Percentiles rank a stretch among this genome's conserved stretches.
phyloP scores from a whole-genome alignment of 2,888 invertebrate species.

The Spodoptera picta region DNA sequence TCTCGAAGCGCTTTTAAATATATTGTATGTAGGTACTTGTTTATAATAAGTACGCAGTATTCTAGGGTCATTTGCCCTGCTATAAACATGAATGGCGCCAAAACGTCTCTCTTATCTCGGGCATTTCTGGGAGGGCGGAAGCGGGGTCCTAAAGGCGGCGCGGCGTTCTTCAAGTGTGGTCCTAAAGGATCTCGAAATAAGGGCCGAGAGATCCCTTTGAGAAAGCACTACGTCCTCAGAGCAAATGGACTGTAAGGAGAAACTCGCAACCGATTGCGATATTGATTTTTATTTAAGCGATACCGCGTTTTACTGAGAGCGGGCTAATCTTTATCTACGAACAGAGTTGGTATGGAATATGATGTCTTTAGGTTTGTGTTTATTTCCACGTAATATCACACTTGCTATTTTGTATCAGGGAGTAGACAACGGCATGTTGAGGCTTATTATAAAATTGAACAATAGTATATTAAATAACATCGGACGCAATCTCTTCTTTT shows the following conservation, averaged over 20 bases:
- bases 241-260: slow-evolving; percentile 87
- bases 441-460: too few relatives aligned
- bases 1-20: slow-evolving; percentile 64
- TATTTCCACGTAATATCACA: slow-evolving; percentile 1
- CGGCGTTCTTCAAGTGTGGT: slow-evolving; percentile 84
- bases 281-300: slow-evolving; percentile 86
- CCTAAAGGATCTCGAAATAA: slow-evolving; percentile 87
- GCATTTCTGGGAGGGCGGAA: slow-evolving; percentile 86
- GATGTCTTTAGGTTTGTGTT: slow-evolving; percentile 7
- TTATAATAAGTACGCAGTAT: slow-evolving; percentile 87
- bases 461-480: too few relatives aligned
- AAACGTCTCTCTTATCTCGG: slow-evolving; percentile 89
- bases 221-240: slow-evolving; percentile 83
- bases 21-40: slow-evolving; percentile 78
- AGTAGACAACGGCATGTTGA: too few relatives aligned
- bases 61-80: slow-evolving; percentile 86
- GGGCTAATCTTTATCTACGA: slow-evolving; percentile 69
- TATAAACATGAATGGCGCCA: slow-evolving; percentile 88
- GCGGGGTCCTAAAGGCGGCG: slow-evolving; percentile 80
- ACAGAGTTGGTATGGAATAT: slow-evolving; percentile 42
- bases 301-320: slow-evolving; percentile 61
- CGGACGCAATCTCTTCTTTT: too few relatives aligned
- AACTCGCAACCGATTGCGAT: slow-evolving; percentile 82
- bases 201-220: slow-evolving; percentile 81
- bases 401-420: too few relatives aligned